Conservation (phyloP, 1,140 invertebrate genomes). For the Hylaeus volcanicus region DNA sequence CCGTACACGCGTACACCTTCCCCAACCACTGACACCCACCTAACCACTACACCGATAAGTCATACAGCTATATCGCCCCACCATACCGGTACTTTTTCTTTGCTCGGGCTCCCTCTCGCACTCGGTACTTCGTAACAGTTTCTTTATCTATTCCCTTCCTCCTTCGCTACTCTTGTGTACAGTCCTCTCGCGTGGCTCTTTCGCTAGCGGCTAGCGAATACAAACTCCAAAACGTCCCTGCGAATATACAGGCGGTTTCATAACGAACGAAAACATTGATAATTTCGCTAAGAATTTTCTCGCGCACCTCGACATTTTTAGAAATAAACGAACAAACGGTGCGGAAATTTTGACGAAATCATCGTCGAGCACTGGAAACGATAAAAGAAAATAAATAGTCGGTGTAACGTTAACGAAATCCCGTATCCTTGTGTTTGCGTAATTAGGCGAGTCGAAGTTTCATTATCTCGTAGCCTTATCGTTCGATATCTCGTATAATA, state of each 20-base stretch:
- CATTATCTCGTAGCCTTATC: no score
- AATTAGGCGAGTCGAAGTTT: no score
- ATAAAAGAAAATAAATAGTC: no score
- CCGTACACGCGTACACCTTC: slow-evolving; percentile 14
- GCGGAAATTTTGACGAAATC: no score
- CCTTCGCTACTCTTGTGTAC: slow-evolving; percentile 7
- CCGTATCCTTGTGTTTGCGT: no score
- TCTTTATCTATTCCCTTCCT: slow-evolving; percentile 47
- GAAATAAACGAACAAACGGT: no score
- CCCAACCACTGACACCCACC: not conserved
- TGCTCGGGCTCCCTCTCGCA: slow-evolving; percentile 10
- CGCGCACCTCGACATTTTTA: no score
- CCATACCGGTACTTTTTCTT: slow-evolving; percentile 37
- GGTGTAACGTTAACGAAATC: no score
- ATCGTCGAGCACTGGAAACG: no score
- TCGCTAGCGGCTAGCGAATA: slow-evolving; percentile 21
- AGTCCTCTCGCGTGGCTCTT: not conserved
- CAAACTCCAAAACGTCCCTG: not conserved
- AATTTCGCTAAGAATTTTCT: no score
- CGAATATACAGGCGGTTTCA: not conserved
- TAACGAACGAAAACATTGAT: not conserved
- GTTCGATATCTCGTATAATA: no score
- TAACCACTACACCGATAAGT: not conserved
- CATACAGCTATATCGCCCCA: slow-evolving; percentile 20
- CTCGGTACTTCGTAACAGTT: slow-evolving; percentile 40